Evolutionary conservation across 2,797 vertebrate genomes (phyloP).

Genomic region (Tolypeutes matacus): DNA sequence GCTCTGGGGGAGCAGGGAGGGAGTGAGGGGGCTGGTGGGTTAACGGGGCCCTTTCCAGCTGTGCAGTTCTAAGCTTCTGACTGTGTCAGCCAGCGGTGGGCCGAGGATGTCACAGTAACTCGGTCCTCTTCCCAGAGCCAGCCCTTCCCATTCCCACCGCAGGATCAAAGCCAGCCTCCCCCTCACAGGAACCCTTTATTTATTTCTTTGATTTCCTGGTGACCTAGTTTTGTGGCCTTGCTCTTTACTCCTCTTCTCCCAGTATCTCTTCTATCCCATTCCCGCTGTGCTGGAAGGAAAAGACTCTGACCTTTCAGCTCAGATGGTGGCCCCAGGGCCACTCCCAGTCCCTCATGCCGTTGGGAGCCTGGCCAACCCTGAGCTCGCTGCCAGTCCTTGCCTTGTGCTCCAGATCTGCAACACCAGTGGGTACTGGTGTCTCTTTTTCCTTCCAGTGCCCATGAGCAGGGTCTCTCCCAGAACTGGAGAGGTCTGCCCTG

Average conservation of each 20-base stretch:
- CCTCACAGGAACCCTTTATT: constrained; percentile 75
- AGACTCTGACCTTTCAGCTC: constrained; percentile 47
- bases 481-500: neutral
- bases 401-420: neutral
- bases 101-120: constrained; percentile 49
- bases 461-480: neutral
- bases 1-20: accelerated
- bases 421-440: neutral
- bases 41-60: neutral
- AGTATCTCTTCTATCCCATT: neutral
- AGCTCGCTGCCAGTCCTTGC: neutral
- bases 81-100: neutral
- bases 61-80: constrained; percentile 29
- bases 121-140: constrained; percentile 62
- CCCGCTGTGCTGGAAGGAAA: constrained; percentile 67
- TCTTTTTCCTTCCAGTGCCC: neutral
- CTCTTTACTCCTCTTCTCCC: constrained; percentile 65
- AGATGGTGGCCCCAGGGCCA: constrained; percentile 46
- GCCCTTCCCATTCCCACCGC: constrained; percentile 52
- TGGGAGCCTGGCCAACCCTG: constrained; percentile 66
- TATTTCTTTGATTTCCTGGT: constrained; percentile 74
- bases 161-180: constrained; percentile 76
- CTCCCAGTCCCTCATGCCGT: neutral
- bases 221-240: constrained; percentile 63
- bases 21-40: accelerated